A percentile compares a stretch with the other conserved stretches of the same genome.
phyloP scores from a whole-genome alignment of 2,888 invertebrate species.

The Caenorhabditis japonica region DNA sequence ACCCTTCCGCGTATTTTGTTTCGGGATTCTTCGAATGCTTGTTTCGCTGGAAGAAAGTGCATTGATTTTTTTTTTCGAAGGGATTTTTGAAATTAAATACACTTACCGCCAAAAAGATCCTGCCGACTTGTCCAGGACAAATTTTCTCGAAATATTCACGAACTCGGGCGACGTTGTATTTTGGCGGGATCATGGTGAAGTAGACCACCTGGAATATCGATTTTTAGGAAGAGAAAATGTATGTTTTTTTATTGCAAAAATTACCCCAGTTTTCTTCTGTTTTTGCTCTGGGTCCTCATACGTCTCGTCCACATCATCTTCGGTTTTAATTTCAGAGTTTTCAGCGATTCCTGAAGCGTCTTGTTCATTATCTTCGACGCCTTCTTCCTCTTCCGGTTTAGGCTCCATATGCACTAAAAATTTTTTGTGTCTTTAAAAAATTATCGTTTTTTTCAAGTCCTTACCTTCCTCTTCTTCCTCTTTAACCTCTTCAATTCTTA shows the following conservation, averaged over 20 bases:
- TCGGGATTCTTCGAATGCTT: conserved; percentile 48
- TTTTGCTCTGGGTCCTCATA: conserved; percentile 50
- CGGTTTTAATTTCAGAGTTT: conserved; percentile 10
- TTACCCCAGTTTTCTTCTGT: conserved; percentile 58
- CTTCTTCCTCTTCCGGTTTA: conserved; percentile 1
- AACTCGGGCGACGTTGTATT: conserved; percentile 66
- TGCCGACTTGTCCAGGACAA: conserved; percentile 66
- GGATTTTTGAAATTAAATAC: background rate
- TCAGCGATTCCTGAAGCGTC: too few species aligned
- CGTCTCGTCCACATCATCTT: conserved; percentile 5
- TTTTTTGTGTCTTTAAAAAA: background rate
- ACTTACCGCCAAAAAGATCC: conserved; percentile 69
- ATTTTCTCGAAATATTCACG: conserved; percentile 67
- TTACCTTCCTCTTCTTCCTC: conserved; percentile 8
- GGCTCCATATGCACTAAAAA: conserved; percentile 15
- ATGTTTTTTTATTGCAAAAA: conserved; percentile 6
- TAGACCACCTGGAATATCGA: conserved; percentile 65
- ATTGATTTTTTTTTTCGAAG: background rate
- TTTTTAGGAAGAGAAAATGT: too few species aligned
- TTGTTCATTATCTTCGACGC: background rate
- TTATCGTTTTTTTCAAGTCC: conserved; percentile 11
- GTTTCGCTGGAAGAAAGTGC: conserved; percentile 60
- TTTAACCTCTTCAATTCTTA: conserved; percentile 3
- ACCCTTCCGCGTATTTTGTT: conserved; percentile 70
- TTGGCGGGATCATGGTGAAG: conserved; percentile 72